These are phyloP conservation scores for Hyppa rectilinea DNA, from an alignment of 2,888 invertebrate species.

Conservation along the genomic window DNA sequence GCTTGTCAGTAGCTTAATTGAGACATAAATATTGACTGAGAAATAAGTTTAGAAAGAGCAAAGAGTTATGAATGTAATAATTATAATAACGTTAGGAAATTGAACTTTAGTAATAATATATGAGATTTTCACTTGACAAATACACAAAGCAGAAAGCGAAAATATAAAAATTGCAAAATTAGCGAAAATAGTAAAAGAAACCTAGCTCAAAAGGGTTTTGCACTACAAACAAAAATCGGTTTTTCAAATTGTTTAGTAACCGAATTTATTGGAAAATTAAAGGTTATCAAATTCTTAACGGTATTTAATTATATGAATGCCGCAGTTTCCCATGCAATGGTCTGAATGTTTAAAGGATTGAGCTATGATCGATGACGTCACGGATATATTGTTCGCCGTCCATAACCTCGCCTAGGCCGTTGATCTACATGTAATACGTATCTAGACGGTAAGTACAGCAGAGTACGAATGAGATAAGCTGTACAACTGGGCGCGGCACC, in stretches of 20 bases:
- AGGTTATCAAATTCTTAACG: background rate
- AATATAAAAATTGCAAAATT: too few species aligned
- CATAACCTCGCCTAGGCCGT: constrained; percentile 75
- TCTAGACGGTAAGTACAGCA: constrained; percentile 62
- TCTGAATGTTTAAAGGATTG: constrained; percentile 40
- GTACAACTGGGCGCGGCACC: background rate
- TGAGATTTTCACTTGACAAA: background rate
- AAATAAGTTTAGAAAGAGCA: too few species aligned
- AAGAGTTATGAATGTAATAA: constrained; percentile 3
- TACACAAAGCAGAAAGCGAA: background rate
- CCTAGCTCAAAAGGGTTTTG: background rate
- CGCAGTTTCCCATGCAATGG: constrained; percentile 14
- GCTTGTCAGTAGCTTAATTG: background rate
- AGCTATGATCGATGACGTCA: constrained; percentile 62
- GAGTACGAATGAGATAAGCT: constrained; percentile 47
- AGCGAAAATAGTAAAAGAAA: background rate
- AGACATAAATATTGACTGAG: background rate
- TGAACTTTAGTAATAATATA: background rate
- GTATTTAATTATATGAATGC: background rate
- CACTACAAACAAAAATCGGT: too few species aligned
- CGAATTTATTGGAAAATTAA: too few species aligned
- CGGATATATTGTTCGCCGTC: constrained; percentile 69
- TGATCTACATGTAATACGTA: constrained; percentile 76
- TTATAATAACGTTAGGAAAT: background rate
- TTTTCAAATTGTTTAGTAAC: too few species aligned